Percentiles rank a stretch among this genome's conserved stretches.
These are phyloP conservation scores for Diadumene lineata DNA, from an alignment of 92 coral and sea anemone genomes.

Conservation along the genomic window DNA sequence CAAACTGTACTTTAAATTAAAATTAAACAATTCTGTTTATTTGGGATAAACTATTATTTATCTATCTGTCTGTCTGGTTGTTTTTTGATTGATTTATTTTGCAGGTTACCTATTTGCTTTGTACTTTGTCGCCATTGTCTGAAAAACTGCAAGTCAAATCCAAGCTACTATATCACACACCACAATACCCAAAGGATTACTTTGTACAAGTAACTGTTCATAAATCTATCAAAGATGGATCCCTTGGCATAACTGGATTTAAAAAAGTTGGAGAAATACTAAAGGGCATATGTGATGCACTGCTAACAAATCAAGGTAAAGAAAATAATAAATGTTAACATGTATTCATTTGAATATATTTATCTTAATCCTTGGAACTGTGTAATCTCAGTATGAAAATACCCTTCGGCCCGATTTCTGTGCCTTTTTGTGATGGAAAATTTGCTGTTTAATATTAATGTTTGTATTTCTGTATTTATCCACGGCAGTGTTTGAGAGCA, in stretches of 20 bases:
- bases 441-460: slow-evolving; percentile 40
- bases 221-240: not conserved
- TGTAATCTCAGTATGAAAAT: too few species aligned
- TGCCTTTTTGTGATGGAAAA: slow-evolving; percentile 59
- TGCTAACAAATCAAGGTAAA: slow-evolving; percentile 14
- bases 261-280: not conserved
- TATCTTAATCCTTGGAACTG: too few species aligned
- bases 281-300: slow-evolving; percentile 22
- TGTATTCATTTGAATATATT: too few species aligned
- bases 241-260: not conserved
- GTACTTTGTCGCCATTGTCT: slow-evolving; percentile 16
- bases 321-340: too few species aligned
- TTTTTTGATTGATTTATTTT: not conserved
- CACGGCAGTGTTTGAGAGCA: slow-evolving; percentile 45
- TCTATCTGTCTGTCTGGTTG: too few species aligned
- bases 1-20: too few species aligned
- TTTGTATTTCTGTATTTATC: slow-evolving; percentile 48
- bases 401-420: too few species aligned
- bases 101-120: slow-evolving; percentile 31
- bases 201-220: not conserved
- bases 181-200: slow-evolving; percentile 20
- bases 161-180: slow-evolving; percentile 16
- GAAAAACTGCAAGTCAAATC: slow-evolving; percentile 17
- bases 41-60: too few species aligned
- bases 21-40: too few species aligned